phyloP scores from a whole-genome alignment of 2,888 invertebrate genomes.

The Amphipoea lucens region DNA sequence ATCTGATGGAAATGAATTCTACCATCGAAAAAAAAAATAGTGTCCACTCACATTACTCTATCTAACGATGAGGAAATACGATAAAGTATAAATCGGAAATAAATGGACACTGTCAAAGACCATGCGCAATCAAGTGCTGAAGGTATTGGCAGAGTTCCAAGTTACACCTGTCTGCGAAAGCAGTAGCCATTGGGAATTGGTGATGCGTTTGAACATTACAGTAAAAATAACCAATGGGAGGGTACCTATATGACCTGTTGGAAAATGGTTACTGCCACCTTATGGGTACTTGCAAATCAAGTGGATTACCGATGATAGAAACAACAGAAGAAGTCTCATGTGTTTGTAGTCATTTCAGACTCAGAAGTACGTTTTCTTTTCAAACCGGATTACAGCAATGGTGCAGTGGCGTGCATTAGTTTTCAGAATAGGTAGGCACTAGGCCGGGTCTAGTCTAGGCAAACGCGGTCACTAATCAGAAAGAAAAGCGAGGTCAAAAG shows the following conservation, averaged over 20 bases:
- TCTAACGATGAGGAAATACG: constrained; percentile 1
- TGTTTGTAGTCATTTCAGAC: not conserved
- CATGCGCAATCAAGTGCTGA: constrained; percentile 23
- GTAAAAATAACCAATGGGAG: constrained; percentile 2
- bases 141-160: constrained; percentile 46
- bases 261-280: not conserved
- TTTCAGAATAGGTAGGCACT: too few relatives aligned
- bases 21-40: not conserved
- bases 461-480: too few relatives aligned
- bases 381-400: not conserved
- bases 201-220: constrained; percentile 10
- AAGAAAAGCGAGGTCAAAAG: too few relatives aligned
- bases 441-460: too few relatives aligned
- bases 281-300: not conserved
- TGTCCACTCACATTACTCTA: not conserved
- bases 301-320: not conserved
- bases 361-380: not conserved
- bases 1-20: not conserved
- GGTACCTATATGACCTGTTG: not conserved
- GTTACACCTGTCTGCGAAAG: constrained; percentile 43
- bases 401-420: too few relatives aligned
- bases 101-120: constrained; percentile 50
- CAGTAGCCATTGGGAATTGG: constrained; percentile 20
- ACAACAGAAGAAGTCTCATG: not conserved
- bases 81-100: constrained; percentile 15